Percentiles rank a stretch among this genome's conserved stretches.
Conservation (phyloP, 2,888 invertebrate genomes). For the Loripinus fragilis region DNA sequence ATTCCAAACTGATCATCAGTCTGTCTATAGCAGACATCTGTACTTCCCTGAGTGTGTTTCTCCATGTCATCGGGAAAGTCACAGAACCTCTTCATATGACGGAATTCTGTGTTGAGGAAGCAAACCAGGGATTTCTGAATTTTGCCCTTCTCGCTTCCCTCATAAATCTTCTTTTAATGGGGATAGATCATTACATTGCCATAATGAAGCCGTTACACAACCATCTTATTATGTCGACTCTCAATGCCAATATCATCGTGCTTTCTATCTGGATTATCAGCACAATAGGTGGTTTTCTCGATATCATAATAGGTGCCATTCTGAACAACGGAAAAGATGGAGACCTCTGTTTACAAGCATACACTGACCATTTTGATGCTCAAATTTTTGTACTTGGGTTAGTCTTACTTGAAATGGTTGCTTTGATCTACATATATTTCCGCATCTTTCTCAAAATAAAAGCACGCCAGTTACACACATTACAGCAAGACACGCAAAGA, state of each 20-base stretch:
- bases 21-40: slow-evolving; percentile 73
- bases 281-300: slow-evolving; percentile 60
- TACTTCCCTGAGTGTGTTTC: slow-evolving; percentile 69
- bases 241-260: slow-evolving; percentile 65
- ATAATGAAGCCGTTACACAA: slow-evolving; percentile 72
- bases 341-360: slow-evolving; percentile 65
- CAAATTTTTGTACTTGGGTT: slow-evolving; percentile 69
- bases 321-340: slow-evolving; percentile 15
- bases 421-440: slow-evolving; percentile 70
- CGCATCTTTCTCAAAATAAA: slow-evolving; percentile 68
- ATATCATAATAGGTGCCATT: slow-evolving; percentile 44
- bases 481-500: too few relatives aligned
- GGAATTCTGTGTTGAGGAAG: neutral
- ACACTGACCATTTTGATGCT: slow-evolving; percentile 65
- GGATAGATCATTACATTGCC: slow-evolving; percentile 72
- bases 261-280: slow-evolving; percentile 68
- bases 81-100: neutral
- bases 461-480: slow-evolving; percentile 19
- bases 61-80: slow-evolving; percentile 36
- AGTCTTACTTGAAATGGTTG: slow-evolving; percentile 67
- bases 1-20: slow-evolving; percentile 75
- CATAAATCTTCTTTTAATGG: slow-evolving; percentile 73
- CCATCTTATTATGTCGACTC: slow-evolving; percentile 55
- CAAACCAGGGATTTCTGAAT: slow-evolving; percentile 61
- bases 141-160: slow-evolving; percentile 71